A percentile compares a stretch with the other conserved stretches of the same genome.
Conservation (phyloP, 2,797 vertebrate species). For the Antennarius maculatus region DNA sequence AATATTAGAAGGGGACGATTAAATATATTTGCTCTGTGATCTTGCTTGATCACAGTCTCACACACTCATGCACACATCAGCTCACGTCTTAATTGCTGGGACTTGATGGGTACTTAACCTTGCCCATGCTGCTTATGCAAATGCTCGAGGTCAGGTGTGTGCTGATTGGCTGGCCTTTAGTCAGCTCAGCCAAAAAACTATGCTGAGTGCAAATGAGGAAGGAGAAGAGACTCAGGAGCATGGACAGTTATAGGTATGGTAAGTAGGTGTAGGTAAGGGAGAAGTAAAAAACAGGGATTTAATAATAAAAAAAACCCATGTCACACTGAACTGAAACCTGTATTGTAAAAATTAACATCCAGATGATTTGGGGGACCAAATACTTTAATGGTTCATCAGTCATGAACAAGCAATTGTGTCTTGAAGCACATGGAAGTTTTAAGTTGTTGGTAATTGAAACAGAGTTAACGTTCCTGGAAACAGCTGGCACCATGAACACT, state of each 20-base stretch:
- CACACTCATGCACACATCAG: conserved; percentile 47
- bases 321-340: background rate
- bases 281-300: background rate
- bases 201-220: conserved; percentile 57
- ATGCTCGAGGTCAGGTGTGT: conserved; percentile 73
- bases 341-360: background rate
- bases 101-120: conserved; percentile 81
- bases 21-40: conserved; percentile 42
- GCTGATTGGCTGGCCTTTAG: conserved; percentile 73
- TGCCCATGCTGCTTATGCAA: conserved; percentile 75
- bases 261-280: conserved; percentile 8
- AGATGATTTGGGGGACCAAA: background rate
- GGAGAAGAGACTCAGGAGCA: conserved; percentile 44
- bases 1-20: conserved; percentile 49
- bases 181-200: conserved; percentile 75
- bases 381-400: background rate
- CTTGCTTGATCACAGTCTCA: conserved; percentile 25
- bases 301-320: conserved; percentile 2
- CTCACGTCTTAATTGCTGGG: conserved; percentile 76
- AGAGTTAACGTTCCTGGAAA: background rate
- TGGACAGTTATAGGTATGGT: conserved; percentile 27
- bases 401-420: background rate
- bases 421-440: background rate
- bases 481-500: background rate
- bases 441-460: background rate